Base-by-base conservation (phyloP, 2,888 invertebrate genomes). In the Acronicta leporina region DNA sequence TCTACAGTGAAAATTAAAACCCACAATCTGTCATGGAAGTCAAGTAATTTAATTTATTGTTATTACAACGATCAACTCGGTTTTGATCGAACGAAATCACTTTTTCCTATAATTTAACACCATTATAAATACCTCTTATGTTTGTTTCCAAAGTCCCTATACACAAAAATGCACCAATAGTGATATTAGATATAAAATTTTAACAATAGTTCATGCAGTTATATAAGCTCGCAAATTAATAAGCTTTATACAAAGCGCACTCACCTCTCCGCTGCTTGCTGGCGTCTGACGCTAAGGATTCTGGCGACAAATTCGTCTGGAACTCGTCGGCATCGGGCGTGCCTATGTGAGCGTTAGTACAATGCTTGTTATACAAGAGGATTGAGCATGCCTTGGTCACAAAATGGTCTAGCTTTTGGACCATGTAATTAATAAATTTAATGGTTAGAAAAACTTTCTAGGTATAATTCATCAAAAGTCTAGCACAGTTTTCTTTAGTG, bases 251-350 rank as follows among this genome's bases (percentile, higher is more conserved):
- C 7, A 38, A 68, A 54, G 68, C 54, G 38, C 76, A 83, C 80
- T 77, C 38, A 81, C 85, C 65, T 78, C 79, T 74, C 6, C 73
- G 59, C 46, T 80, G 77, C 47, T 80, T 83, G 60, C 79, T 82
- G 25, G 81, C 80, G 38, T 84, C 86, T 0, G 86, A 85, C 1
- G 82, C 82, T 1, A 81, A 67, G 5, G 85, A 85, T 14, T 82
- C 83, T 0, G 85, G 85, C 5, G 86, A 86, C 20, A 81, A 54
- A 43, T 77, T 73, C 49, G 61, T 60, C 35, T 64, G 82, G 7
- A 79, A 20, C 57, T 85, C 84, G 0, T 89, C 87, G 4, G 57
- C 40, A 60, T 90, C 91, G 11, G 88, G 87, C 6, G 84, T 74
- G 77, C 90, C 91, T 91, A 88, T 52, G 60, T 54, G 73, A 57